Percentiles rank a stretch among this genome's conserved stretches.
Conservation (phyloP, 2,888 invertebrate genomes). For the Polymixis flavicincta region DNA sequence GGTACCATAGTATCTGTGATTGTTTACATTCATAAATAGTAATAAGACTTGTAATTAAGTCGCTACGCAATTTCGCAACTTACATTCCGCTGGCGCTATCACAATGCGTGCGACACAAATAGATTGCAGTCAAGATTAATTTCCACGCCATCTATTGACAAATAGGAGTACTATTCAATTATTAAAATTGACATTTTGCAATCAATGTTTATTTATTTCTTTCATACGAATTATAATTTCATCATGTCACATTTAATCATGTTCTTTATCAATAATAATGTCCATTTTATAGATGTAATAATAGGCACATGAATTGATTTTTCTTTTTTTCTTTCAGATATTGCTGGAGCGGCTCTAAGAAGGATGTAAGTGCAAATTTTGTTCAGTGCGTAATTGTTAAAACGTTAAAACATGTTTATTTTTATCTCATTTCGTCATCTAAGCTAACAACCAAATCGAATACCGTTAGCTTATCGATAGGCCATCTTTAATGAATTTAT, state of each 20-base stretch:
- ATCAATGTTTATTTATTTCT: constrained; percentile 1
- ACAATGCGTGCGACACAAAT: constrained; percentile 63
- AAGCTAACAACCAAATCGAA: constrained; percentile 64
- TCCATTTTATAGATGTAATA: constrained; percentile 10
- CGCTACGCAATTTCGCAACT: constrained; percentile 67
- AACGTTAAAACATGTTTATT: constrained; percentile 41
- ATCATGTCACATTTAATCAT: constrained; percentile 7
- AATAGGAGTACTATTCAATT: constrained; percentile 65
- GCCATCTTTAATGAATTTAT: constrained; percentile 77
- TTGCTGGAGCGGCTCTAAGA: constrained; percentile 23
- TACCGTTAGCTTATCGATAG: constrained; percentile 77
- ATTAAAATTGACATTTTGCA: constrained; percentile 7
- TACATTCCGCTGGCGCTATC: constrained; percentile 55
- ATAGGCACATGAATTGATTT: constrained; percentile 22
- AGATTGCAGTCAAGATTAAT: constrained; percentile 58
- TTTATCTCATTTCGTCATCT: constrained; percentile 67
- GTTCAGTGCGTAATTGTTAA: constrained; percentile 26
- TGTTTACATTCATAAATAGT: constrained; percentile 77
- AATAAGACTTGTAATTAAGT: constrained; percentile 73
- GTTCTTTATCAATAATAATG: constrained; percentile 5
- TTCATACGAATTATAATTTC: not conserved
- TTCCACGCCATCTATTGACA: constrained; percentile 76
- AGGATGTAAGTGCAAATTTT: constrained; percentile 68
- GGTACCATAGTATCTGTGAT: constrained; percentile 71
- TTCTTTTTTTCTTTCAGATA: constrained; percentile 48